Conservation (phyloP, 2,113 vertebrate species). For the Nothoprocta perdicaria region DNA sequence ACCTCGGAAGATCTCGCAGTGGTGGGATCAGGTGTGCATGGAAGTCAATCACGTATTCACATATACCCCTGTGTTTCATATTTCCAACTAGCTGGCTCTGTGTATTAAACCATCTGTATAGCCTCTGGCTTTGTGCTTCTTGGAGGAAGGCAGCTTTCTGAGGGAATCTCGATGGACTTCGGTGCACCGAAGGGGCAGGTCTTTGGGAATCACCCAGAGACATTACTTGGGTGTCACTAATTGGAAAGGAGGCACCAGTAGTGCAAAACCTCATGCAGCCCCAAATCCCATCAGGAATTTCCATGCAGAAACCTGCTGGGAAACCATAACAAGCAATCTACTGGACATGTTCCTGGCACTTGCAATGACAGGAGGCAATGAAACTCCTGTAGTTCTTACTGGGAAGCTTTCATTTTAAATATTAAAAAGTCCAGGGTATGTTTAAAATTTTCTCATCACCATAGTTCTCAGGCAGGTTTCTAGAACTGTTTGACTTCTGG, state of each 20-base stretch:
- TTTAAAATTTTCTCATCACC: background rate
- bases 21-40: background rate
- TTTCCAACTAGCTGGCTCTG: background rate
- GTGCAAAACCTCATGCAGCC: background rate
- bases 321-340: background rate
- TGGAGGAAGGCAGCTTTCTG: background rate
- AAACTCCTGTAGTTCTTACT: background rate
- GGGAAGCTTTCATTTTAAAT: background rate
- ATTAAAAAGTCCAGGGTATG: background rate
- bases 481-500: background rate
- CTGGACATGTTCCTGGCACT: background rate
- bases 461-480: background rate
- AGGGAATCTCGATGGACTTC: background rate
- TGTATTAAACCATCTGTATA: background rate
- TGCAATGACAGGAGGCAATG: background rate
- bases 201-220: background rate
- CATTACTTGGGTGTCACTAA: background rate
- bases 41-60: background rate
- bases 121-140: too few relatives aligned
- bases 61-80: background rate
- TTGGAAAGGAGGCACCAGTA: background rate
- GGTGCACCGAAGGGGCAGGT: rapidly evolving
- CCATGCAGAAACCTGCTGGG: background rate
- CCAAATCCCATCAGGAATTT: background rate
- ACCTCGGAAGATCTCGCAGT: background rate